Percentiles rank a stretch among this genome's conserved stretches.
Conservation (phyloP, 2,113 vertebrate species). For the Azemiops feae region DNA sequence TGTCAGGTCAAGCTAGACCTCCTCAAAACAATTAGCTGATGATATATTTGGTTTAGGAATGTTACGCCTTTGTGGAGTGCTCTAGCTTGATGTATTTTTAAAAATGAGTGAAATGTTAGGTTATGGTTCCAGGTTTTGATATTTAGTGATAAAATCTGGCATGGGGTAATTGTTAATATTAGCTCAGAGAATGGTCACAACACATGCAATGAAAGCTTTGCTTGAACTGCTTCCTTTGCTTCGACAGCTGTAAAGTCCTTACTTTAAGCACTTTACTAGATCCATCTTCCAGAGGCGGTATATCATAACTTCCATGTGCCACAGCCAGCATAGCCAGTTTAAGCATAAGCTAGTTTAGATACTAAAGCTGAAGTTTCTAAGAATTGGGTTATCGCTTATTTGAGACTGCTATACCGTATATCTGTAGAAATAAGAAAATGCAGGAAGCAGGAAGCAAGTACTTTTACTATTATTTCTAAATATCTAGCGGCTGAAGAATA, state of each 20-base stretch:
- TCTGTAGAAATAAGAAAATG: not conserved
- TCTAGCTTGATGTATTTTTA: not conserved
- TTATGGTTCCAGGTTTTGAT: not conserved
- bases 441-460: not conserved
- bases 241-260: not conserved
- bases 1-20: not conserved
- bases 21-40: not conserved
- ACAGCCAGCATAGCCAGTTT: not conserved
- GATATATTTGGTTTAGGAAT: not conserved
- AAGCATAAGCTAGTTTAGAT: not conserved
- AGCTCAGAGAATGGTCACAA: not conserved
- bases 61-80: not conserved
- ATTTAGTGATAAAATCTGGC: not conserved
- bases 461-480: not conserved
- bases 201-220: not conserved
- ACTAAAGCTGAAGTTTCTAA: not conserved
- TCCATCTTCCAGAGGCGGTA: not conserved
- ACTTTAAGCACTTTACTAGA: not conserved
- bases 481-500: not conserved
- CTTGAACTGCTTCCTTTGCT: not conserved
- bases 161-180: not conserved
- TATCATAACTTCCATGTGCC: not conserved
- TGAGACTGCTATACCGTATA: not conserved
- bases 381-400: not conserved
- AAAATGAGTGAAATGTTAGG: not conserved